A percentile compares a stretch with the other conserved stretches of the same genome.
These are phyloP conservation scores for Bergia sp. DNA, from an alignment of 92 coral and sea anemone species.

Conservation along the genomic window DNA sequence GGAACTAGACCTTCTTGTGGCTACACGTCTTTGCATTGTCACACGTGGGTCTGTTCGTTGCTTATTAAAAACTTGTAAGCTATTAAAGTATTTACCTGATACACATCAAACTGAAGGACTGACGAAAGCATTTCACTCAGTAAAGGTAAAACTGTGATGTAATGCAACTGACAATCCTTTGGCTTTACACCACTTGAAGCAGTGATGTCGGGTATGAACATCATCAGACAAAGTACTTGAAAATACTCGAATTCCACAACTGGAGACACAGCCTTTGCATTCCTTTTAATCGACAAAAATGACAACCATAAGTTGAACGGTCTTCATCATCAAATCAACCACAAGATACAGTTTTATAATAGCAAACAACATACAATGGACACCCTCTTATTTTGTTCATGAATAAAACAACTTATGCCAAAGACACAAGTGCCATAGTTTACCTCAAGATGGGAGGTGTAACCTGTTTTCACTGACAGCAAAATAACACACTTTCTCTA, in stretches of 20 bases:
- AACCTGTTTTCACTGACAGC: no score
- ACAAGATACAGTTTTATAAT: no score
- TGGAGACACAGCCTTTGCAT: slow-evolving; percentile 28
- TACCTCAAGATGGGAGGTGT: no score
- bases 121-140: slow-evolving; percentile 62
- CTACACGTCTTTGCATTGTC: no score
- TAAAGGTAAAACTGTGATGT: slow-evolving; percentile 12
- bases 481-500: no score
- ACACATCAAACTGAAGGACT: slow-evolving; percentile 61
- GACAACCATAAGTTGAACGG: background rate
- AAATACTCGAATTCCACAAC: slow-evolving; percentile 80
- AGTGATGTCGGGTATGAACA: slow-evolving; percentile 36
- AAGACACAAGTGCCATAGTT: no score
- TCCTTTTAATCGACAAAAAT: slow-evolving; percentile 5
- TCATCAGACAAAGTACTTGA: slow-evolving; percentile 62
- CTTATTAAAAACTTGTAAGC: background rate
- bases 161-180: background rate
- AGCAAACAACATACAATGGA: no score
- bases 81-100: slow-evolving; percentile 60
- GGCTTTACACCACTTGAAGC: background rate
- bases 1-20: no score
- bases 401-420: no score
- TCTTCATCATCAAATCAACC: background rate
- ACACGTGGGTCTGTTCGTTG: no score
- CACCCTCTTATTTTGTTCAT: no score